Evolutionary conservation across 2,888 invertebrate species (phyloP).

Genomic region (Sarcophaga carnaria): DNA sequence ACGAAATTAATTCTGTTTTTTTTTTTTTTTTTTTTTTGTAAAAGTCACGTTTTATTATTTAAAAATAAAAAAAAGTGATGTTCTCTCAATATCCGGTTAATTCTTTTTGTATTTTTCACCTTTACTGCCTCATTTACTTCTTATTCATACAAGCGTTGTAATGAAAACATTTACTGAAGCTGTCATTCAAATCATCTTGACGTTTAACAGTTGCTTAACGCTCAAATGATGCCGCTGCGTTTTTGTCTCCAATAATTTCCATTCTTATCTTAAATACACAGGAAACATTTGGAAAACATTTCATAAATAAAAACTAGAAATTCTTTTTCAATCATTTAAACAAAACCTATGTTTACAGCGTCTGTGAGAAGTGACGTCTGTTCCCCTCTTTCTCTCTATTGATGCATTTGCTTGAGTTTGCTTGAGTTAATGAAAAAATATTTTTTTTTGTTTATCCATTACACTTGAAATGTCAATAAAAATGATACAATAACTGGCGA

Average conservation of each 20-base stretch:
- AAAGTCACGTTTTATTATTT: neutral
- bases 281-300: neutral
- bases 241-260: neutral
- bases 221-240: constrained; percentile 37
- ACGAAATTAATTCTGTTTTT: neutral
- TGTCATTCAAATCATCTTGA: constrained; percentile 54
- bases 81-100: constrained; percentile 30
- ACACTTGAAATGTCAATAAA: constrained; percentile 67
- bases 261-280: neutral
- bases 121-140: constrained; percentile 32
- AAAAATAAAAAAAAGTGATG: neutral
- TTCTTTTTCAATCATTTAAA: no score
- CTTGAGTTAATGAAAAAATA: constrained; percentile 40
- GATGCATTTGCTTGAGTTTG: neutral
- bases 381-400: neutral
- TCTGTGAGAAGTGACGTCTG: no score
- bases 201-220: constrained; percentile 60
- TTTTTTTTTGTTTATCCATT: constrained; percentile 56
- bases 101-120: neutral
- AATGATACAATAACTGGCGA: constrained; percentile 23
- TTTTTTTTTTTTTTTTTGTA: neutral
- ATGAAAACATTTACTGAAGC: constrained; percentile 4
- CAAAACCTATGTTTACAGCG: no score
- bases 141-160: neutral
- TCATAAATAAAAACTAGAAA: neutral